Evolutionary conservation across 2,888 invertebrate genomes (phyloP).

Genomic region (Lasioglossum morio): DNA sequence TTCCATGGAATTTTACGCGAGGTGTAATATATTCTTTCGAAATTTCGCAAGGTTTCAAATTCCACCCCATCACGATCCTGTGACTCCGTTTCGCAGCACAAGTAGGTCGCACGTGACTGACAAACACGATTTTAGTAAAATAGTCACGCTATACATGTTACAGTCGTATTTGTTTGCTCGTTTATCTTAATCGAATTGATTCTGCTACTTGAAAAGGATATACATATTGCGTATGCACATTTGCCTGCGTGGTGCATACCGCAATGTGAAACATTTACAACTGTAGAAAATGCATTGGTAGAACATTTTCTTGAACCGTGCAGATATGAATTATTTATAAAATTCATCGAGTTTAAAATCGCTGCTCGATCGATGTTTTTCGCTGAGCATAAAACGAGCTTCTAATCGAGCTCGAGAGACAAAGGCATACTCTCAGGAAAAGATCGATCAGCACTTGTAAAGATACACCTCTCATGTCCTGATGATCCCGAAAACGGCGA

Average conservation of each 20-base stretch:
- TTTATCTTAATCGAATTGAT: background rate
- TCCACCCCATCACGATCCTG: background rate
- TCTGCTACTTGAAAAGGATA: background rate
- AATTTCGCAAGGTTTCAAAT: conserved; percentile 20
- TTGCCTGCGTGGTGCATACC: background rate
- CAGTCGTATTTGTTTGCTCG: background rate
- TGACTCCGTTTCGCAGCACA: background rate
- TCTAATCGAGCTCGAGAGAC: background rate
- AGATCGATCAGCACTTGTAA: conserved; percentile 28
- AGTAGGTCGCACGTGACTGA: conserved; percentile 6
- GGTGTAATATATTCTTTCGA: background rate
- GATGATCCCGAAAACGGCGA: conserved; percentile 19
- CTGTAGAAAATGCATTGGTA: background rate
- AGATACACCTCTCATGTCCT: conserved; percentile 18
- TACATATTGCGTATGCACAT: background rate
- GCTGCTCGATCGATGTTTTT: background rate
- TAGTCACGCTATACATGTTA: background rate
- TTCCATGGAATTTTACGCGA: background rate
- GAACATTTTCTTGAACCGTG: background rate
- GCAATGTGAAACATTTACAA: background rate
- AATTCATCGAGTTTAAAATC: background rate
- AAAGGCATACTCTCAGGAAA: background rate
- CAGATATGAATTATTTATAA: background rate
- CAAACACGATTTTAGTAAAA: background rate
- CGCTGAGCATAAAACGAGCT: background rate